Conservation (phyloP, 1,140 invertebrate genomes). For the Cotesia typhae region DNA sequence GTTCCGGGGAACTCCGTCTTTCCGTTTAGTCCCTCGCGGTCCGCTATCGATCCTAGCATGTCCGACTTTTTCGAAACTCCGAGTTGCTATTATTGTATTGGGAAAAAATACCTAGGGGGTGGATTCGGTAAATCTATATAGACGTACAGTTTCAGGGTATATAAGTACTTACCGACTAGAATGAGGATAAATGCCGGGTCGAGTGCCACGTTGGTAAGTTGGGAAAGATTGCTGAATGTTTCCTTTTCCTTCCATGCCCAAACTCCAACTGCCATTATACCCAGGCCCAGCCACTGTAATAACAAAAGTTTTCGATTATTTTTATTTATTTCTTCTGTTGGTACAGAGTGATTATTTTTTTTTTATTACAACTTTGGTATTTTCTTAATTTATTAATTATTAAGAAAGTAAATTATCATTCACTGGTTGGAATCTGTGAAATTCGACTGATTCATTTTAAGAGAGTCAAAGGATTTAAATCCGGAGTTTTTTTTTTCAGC, state of each 20-base stretch:
- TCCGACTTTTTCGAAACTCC: neutral
- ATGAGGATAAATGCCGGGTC: slow-evolving; percentile 97
- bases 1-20: neutral
- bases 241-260: slow-evolving; percentile 99
- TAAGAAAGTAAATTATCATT: no score
- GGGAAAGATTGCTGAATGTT: slow-evolving; percentile 90
- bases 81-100: neutral
- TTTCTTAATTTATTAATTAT: no score
- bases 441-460: no score
- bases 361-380: no score
- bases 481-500: no score
- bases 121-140: no score
- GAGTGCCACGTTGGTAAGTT: slow-evolving; percentile 87
- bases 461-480: no score
- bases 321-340: neutral
- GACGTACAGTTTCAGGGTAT: neutral
- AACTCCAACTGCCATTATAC: slow-evolving; percentile 87
- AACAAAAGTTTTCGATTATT: slow-evolving; percentile 44
- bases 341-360: neutral
- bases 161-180: slow-evolving; percentile 77
- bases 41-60: neutral
- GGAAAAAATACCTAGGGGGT: neutral
- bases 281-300: slow-evolving; percentile 84
- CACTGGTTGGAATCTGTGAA: no score
- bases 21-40: neutral